phyloP scores from a whole-genome alignment of 2,113 vertebrate species.

The Syngnathus floridae region DNA sequence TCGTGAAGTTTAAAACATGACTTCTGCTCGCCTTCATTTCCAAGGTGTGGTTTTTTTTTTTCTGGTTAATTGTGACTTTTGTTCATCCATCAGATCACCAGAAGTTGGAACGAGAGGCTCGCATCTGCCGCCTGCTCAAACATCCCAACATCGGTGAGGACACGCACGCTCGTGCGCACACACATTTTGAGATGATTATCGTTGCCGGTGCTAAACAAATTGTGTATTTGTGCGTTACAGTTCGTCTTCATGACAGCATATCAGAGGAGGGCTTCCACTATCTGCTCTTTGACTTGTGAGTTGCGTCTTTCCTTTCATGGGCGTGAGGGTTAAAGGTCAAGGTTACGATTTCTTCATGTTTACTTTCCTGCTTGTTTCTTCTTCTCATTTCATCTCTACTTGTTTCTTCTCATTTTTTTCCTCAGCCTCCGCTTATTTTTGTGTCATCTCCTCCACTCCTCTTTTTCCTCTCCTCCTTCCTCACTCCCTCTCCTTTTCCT shows the following conservation, averaged over 20 bases:
- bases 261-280: slow-evolving; percentile 96
- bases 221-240: slow-evolving; percentile 47
- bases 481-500: slow-evolving; percentile 4
- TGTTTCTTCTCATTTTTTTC: background rate
- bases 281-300: slow-evolving; percentile 95
- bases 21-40: background rate
- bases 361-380: no score
- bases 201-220: background rate
- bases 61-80: background rate
- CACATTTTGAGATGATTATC: background rate
- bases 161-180: no score
- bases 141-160: slow-evolving; percentile 89
- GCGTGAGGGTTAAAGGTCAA: no score
- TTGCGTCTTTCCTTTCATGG: slow-evolving; percentile 26
- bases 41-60: background rate
- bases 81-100: slow-evolving; percentile 79
- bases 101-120: slow-evolving; percentile 91
- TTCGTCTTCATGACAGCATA: slow-evolving; percentile 94
- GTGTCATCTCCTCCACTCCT: background rate
- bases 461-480: background rate
- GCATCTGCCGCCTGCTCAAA: slow-evolving; percentile 92
- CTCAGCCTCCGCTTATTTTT: background rate
- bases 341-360: background rate
- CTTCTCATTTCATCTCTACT: background rate
- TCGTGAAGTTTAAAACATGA: background rate